Evolutionary conservation across 2,888 invertebrate species (phyloP), one percentile per base, ranked within the genome.

Genomic region (Thereva nobilitata): DNA sequence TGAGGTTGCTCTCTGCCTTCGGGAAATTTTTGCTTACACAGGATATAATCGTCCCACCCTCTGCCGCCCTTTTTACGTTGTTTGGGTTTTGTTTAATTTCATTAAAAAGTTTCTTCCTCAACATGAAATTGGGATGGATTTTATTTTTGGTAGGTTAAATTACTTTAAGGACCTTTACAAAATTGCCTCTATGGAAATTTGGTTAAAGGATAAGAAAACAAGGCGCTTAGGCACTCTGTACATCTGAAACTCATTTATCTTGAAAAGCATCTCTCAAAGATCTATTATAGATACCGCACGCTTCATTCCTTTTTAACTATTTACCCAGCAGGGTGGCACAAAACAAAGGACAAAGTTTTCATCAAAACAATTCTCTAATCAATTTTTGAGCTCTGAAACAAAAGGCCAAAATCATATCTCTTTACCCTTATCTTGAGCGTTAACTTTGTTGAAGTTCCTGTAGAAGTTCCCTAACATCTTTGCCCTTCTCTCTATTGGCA

Each of bases 371-470:
- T 40, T 50, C 50, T 50, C 49, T 61, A 61, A 61, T 61, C 61
- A 61, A 61, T 61, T 61, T 61, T 61, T 61, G 50, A 61, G 61
- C 34, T 61, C 9, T 8, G 50, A 8, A 61, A 61, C 61, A 50
- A 50, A 61, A 40, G 50, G n/a, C 50, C 35, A 10, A 50, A 40
- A 40, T 23, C 23, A 23, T 23, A 23, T 40, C 8, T 50, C 34
- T 37, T 23, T 50, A 50, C 61, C 50, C 61, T 61, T 50, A 50
- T 61, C 61, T 9, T 49, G 7, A 8, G 8, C n/a, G 10, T 38
- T 41, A 50, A 2, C 9, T 59, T 49, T 34, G 10, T 6, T 4
- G 10, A 10, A 59, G 59, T 38, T 53, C 38, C 10, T 5, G 7
- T 53, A 23, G 12, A 53, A 53, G 9, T 38, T 38, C 6, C 23